These are phyloP conservation scores for Anoplopoma fimbria DNA, from an alignment of 2,113 vertebrate genomes.

Conservation along the genomic window DNA sequence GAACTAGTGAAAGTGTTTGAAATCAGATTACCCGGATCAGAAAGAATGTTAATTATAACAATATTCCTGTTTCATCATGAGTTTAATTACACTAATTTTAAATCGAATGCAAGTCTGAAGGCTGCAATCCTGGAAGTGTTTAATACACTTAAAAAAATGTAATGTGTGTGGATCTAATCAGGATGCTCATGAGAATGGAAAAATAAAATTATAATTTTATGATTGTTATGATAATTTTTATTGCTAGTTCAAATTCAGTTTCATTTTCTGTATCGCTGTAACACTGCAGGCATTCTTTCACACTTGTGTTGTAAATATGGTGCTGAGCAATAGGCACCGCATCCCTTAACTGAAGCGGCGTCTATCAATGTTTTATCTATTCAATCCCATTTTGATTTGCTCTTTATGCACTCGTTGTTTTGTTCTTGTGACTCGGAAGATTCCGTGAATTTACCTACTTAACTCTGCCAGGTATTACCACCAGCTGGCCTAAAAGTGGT, in stretches of 20 bases:
- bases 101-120: conserved; percentile 38
- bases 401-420: conserved; percentile 9
- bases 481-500: conserved; percentile 43
- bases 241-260: conserved; percentile 57
- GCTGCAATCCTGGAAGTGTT: conserved; percentile 40
- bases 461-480: conserved; percentile 31
- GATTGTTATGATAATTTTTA: conserved; percentile 55
- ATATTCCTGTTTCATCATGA: conserved; percentile 21
- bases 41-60: conserved; percentile 16
- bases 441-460: conserved; percentile 9
- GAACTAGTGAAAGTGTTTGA: background rate
- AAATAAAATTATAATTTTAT: conserved; percentile 54
- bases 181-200: conserved; percentile 36
- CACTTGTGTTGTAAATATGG: conserved; percentile 27
- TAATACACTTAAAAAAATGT: conserved; percentile 14
- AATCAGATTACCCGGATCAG: conserved; percentile 2
- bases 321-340: conserved; percentile 5
- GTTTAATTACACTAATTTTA: conserved; percentile 39
- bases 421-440: background rate
- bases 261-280: conserved; percentile 35
- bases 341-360: background rate
- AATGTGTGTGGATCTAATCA: conserved; percentile 43
- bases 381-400: background rate
- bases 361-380: conserved; percentile 10
- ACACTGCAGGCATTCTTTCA: conserved; percentile 44